Conservation (phyloP, 2,113 vertebrate genomes). For the Holacanthus passer region DNA sequence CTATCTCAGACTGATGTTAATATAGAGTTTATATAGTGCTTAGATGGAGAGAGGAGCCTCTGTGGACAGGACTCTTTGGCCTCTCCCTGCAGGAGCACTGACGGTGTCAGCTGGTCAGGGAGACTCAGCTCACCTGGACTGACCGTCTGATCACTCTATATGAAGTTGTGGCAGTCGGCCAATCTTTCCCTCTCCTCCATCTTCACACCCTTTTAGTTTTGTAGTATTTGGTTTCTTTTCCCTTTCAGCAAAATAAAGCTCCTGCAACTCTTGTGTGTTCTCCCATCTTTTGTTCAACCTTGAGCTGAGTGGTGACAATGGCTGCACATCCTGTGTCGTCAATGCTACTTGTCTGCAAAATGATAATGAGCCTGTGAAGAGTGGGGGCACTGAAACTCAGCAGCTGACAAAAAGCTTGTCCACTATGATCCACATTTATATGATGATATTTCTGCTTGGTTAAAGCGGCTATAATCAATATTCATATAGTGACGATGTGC, state of each 20-base stretch:
- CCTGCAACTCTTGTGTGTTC: neutral
- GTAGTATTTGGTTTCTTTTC: neutral
- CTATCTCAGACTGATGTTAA: neutral
- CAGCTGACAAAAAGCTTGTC: neutral
- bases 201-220: neutral
- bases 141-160: constrained; percentile 1
- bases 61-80: neutral
- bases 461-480: no score
- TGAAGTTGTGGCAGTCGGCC: neutral
- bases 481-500: no score
- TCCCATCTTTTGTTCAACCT: no score
- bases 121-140: constrained; percentile 14
- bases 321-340: neutral
- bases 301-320: neutral
- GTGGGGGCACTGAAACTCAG: neutral
- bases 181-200: neutral
- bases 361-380: neutral
- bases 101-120: constrained; percentile 7
- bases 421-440: neutral
- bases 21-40: neutral
- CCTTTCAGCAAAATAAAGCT: neutral
- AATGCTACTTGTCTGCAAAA: neutral
- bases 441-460: neutral
- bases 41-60: neutral
- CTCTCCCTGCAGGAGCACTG: constrained; percentile 16